Base-by-base conservation (phyloP, 2,113 vertebrate species). In the Nicator chloris region DNA sequence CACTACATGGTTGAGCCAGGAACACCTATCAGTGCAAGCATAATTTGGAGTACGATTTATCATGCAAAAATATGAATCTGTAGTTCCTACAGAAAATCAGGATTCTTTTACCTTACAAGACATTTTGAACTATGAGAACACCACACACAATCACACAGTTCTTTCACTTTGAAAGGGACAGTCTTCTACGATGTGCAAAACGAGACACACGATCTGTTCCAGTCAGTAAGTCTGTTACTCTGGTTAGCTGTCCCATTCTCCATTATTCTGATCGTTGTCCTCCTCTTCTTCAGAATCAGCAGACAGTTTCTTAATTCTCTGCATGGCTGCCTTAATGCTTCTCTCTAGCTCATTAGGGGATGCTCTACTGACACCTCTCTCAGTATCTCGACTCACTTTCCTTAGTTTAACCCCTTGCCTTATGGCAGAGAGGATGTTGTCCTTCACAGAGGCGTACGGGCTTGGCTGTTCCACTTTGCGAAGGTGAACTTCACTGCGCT, bases 241-340 rank as follows among this genome's bases (percentile, higher is more conserved):
- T 16, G 9, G 42, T 97, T 96, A 98, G 68, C 40, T 94, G 71
- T 98, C 98, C 98, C 98, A 99, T 28, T 98, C 98, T 3, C 81
- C 93, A 6, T 92, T 96, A 26, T 72, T 96, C 80, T 86, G 97
- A 79, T 98, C 98, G 0, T 79, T 92, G 23, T 97, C 97, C 13
- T 98, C 98, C 14, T 98, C 98, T 9, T 99, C 99, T 26, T 99
- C 99, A 0, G 99, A 99, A 95, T 99, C 99, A 1, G 98, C 97
- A 4, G 99, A 98, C 72, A 99, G 98, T 75, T 98, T 99, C 97
- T 99, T 99, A 98, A 99, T 99, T 95, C 99, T 98, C 97, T 98
- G 97, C 96, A 99, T 99, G 81, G 98, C 99, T 1, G 98, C 99
- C 95, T 98, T 98, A 95, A 99, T 99, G 97, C 99, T 99, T 24